Conservation (phyloP, 1,140 invertebrate genomes). For the Ridgeia piscesae region DNA sequence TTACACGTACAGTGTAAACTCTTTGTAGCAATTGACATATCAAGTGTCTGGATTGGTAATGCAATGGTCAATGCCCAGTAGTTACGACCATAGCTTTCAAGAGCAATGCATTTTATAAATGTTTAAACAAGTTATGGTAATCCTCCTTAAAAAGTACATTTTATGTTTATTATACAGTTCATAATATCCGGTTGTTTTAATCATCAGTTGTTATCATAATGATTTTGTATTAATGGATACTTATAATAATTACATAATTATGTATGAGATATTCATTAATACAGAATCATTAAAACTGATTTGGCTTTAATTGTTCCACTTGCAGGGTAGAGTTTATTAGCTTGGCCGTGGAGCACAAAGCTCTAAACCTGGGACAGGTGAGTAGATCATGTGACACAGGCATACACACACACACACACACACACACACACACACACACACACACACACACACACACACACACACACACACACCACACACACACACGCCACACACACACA, state of each 20-base stretch:
- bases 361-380: slow-evolving; percentile 89
- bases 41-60: neutral
- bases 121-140: neutral
- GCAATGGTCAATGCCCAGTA: neutral
- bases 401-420: too few species aligned
- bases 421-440: too few species aligned
- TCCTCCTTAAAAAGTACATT: neutral
- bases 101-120: neutral
- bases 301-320: neutral
- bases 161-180: too few species aligned
- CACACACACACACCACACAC: too few species aligned
- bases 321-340: slow-evolving; percentile 94
- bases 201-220: too few species aligned
- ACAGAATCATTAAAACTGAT: neutral
- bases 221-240: too few species aligned
- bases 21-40: neutral
- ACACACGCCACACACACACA: too few species aligned
- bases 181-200: too few species aligned
- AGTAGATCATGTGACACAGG: neutral
- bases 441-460: too few species aligned
- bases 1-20: neutral
- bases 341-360: slow-evolving; percentile 82
- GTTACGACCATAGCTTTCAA: neutral
- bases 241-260: too few species aligned
- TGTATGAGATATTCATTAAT: slow-evolving; percentile 17